Evolutionary conservation across 2,888 invertebrate genomes (phyloP).

Genomic region (Brachyptera risi): DNA sequence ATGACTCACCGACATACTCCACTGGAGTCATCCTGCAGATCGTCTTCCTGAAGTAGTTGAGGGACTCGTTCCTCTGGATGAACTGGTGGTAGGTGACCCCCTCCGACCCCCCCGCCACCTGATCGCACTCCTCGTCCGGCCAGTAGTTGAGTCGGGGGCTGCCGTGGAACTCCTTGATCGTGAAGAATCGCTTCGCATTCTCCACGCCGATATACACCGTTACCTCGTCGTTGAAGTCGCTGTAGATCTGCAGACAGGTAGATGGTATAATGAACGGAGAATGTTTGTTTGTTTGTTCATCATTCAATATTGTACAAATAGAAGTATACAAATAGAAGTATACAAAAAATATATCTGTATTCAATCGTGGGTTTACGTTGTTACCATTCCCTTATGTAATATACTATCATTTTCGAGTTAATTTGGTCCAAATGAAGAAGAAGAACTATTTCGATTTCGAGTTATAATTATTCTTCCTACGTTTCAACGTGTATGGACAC

Average conservation of each 20-base stretch:
- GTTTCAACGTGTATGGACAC: no score
- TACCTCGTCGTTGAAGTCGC: conserved; percentile 55
- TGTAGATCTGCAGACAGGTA: conserved; percentile 55
- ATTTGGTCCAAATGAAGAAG: no score
- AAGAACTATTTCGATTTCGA: no score
- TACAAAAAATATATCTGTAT: no score
- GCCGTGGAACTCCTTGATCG: conserved; percentile 57
- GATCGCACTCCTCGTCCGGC: conserved; percentile 54
- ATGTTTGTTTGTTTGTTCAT: no score
- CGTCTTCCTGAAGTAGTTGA: conserved; percentile 64
- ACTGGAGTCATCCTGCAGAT: conserved; percentile 60
- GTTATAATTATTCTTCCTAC: no score
- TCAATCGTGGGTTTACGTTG: no score
- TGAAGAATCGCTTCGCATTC: conserved; percentile 57
- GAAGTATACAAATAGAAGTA: no score
- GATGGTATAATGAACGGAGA: no score
- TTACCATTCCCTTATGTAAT: no score
- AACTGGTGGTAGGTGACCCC: conserved; percentile 59
- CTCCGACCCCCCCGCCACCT: conserved; percentile 59
- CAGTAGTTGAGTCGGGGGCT: conserved; percentile 54
- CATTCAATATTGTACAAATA: no score
- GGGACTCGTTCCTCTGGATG: conserved; percentile 52
- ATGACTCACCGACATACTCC: conserved; percentile 51
- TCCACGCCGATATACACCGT: conserved; percentile 59
- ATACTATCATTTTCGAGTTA: no score